Evolutionary conservation across 2,888 invertebrate species (phyloP).

Genomic region (Meiosimyza platycephala): DNA sequence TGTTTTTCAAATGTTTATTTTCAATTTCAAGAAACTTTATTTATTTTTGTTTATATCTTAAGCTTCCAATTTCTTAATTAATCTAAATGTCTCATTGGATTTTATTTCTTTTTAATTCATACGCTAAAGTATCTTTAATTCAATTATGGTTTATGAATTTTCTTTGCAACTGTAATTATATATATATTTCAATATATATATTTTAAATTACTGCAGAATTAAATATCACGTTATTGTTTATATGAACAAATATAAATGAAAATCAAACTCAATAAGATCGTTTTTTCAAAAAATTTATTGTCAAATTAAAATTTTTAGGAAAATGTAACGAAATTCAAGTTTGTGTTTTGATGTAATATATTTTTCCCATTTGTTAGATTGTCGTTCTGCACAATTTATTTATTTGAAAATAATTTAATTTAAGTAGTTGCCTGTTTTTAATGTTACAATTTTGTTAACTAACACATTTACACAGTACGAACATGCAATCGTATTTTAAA

Average conservation of each 20-base stretch:
- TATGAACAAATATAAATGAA: conserved; percentile 43
- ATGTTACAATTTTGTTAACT: conserved; percentile 35
- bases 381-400: conserved; percentile 49
- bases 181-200: too few species aligned
- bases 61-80: not conserved
- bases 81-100: not conserved
- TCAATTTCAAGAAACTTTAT: not conserved
- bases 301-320: not conserved
- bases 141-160: conserved; percentile 12
- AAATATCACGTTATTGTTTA: conserved; percentile 58
- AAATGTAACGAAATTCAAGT: not conserved
- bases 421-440: conserved; percentile 35
- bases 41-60: not conserved
- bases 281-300: not conserved
- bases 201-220: conserved; percentile 45
- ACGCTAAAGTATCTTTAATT: not conserved
- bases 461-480: conserved; percentile 11
- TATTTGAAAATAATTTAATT: conserved; percentile 23
- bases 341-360: conserved; percentile 24
- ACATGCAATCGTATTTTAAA: not conserved
- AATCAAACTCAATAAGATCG: conserved; percentile 35
- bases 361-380: conserved; percentile 47
- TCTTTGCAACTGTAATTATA: not conserved
- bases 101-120: not conserved
- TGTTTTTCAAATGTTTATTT: conserved; percentile 12